Evolutionary conservation across 1,140 invertebrate genomes (phyloP).

Genomic region (Hypsibius dujardini): DNA sequence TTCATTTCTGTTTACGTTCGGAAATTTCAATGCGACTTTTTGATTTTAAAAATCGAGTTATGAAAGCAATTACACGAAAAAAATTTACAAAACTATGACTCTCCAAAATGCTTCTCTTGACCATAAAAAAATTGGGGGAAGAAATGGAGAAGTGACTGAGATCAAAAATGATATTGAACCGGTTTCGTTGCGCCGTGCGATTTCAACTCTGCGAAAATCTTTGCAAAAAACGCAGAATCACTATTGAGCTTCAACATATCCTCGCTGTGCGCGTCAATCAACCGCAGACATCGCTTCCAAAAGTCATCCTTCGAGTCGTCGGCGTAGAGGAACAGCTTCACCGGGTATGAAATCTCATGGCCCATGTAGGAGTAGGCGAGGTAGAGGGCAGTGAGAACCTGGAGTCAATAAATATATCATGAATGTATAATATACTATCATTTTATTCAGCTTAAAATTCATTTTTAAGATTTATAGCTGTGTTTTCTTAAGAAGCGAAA

Average conservation of each 20-base stretch:
- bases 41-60: too few species aligned
- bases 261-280: slow-evolving; percentile 73
- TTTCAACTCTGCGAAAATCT: slow-evolving; percentile 94
- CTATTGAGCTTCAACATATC: slow-evolving; percentile 96
- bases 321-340: slow-evolving; percentile 95
- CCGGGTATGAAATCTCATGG: slow-evolving; percentile 92
- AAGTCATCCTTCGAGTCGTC: slow-evolving; percentile 75
- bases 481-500: not conserved
- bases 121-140: too few species aligned
- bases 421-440: too few species aligned
- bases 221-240: slow-evolving; percentile 91
- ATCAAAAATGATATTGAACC: slow-evolving; percentile 2
- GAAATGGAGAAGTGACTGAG: too few species aligned
- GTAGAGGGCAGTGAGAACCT: slow-evolving; percentile 87
- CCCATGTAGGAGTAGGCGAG: slow-evolving; percentile 77
- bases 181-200: slow-evolving; percentile 42
- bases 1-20: too few species aligned
- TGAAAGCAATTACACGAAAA: too few species aligned
- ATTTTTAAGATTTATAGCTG: not conserved
- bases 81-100: too few species aligned
- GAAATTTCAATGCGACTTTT: too few species aligned
- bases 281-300: slow-evolving; percentile 85
- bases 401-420: not conserved
- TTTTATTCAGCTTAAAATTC: too few species aligned
- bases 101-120: too few species aligned